phyloP scores from a whole-genome alignment of 2,797 vertebrate species.

The Rhynchotus rufescens region DNA sequence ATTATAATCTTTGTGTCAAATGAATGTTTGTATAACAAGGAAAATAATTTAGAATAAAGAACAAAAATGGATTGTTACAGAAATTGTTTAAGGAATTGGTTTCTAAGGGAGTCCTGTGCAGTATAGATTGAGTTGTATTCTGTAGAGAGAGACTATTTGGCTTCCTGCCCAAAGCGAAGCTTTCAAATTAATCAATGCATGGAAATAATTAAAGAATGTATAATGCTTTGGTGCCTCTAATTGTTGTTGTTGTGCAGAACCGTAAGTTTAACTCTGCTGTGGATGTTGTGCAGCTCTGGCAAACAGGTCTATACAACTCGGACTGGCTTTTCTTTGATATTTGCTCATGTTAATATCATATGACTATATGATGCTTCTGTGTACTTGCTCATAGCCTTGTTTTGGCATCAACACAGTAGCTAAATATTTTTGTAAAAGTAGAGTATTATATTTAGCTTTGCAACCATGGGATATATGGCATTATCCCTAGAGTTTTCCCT shows the following conservation, averaged over 20 bases:
- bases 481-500: neutral
- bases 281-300: neutral
- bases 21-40: neutral
- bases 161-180: neutral
- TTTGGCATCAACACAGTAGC: neutral
- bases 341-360: neutral
- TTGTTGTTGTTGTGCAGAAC: neutral
- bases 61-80: neutral
- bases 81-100: neutral
- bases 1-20: neutral
- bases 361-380: neutral
- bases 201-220: neutral
- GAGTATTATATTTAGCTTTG: neutral
- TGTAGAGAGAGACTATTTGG: neutral
- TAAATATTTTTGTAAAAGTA: neutral
- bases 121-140: neutral
- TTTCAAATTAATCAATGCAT: neutral
- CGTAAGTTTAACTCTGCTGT: neutral
- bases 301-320: accelerated
- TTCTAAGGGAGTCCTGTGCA: neutral
- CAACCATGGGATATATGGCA: neutral
- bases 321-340: neutral
- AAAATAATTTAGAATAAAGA: too few species aligned
- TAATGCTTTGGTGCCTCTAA: neutral
- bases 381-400: neutral